A percentile compares a stretch with the other conserved stretches of the same genome.
These are phyloP conservation scores for Oreohelix idahoensis DNA, from an alignment of 1,140 invertebrate species.

Conservation along the genomic window DNA sequence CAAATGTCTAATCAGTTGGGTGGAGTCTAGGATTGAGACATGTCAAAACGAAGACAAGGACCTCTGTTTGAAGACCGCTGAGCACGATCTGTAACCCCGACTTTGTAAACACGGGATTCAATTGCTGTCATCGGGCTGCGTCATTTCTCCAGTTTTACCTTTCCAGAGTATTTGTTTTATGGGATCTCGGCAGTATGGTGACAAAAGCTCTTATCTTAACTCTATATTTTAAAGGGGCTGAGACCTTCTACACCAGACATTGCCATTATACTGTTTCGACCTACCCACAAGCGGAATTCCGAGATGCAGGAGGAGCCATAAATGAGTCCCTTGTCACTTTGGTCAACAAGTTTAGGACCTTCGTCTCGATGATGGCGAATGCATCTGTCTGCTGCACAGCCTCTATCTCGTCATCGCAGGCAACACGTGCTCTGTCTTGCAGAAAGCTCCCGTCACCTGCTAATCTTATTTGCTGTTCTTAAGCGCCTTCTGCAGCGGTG, in stretches of 20 bases:
- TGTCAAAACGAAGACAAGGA: not conserved
- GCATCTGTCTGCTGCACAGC: not conserved
- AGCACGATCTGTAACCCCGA: not conserved
- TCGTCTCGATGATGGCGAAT: not conserved
- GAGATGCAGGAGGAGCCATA: not conserved
- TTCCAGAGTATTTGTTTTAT: not conserved
- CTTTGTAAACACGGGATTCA: not conserved
- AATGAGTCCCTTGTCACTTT: not conserved
- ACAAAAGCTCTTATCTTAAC: constrained; percentile 1
- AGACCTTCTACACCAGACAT: not conserved
- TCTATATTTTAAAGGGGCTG: not conserved
- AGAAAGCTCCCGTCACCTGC: not conserved
- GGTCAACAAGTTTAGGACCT: not conserved
- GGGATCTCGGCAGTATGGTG: not conserved
- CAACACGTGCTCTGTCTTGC: not conserved
- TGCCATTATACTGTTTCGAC: not conserved
- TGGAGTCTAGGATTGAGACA: not conserved
- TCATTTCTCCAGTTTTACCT: not conserved
- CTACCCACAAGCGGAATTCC: not conserved
- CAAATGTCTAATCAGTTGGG: constrained; percentile 4
- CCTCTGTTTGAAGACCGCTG: not conserved
- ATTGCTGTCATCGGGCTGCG: not conserved
- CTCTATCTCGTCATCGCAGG: not conserved
- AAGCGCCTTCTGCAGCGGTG: not conserved
- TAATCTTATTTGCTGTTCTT: not conserved